Base-by-base conservation (phyloP, 2,888 invertebrate genomes). In the Drosophila lacicola region DNA sequence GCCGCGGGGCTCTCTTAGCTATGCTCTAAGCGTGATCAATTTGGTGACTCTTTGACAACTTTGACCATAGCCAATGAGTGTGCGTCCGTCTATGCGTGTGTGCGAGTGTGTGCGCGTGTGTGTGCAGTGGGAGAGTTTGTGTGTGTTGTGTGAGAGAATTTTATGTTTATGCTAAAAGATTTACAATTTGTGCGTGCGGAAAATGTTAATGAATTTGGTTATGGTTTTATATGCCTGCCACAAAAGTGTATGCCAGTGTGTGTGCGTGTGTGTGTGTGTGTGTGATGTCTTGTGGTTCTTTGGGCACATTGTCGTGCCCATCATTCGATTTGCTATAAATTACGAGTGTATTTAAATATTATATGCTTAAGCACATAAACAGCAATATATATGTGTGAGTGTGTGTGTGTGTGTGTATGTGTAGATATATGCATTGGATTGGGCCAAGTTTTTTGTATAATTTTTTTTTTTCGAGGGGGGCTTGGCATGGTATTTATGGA, bases 181-280 rank as follows among this genome's bases (percentile, higher is more conserved):
- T 88, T 85, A 84, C 70, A 80, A 85, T 85, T 72, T 85, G 80
- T 84, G 88, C 85, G 88, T 85, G 84, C 84, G 88, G 78, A 82
- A 84, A 84, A 80, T 84, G 80, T 70, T 85, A 84, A 88, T 88
- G 72, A 88, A 88, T 82, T 85, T 68, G 34, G 82, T 65, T 85
- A 84, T 84, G 88, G 65, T 75, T 70, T 57, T 58, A 61, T 68
- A 56, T 62, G 46, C 57, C n/a, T 47, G 33, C 19, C 39, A 19
- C 14, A 34, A 17, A n/a, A 4, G 19, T 37, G 33, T 42, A 45
- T 39, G 29, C 37, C 14, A 11, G n/a, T 39, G 11, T 65, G 25
- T 14, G n/a, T 25, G 17, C 29, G 17, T 21, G 17, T 33, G 33
- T 51, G 34, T 19, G 46, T 47, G 51, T 49, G 29, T 49, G 17